Base-by-base conservation (phyloP, 2,113 vertebrate species). In the Pseudolaguvia tuberculata region DNA sequence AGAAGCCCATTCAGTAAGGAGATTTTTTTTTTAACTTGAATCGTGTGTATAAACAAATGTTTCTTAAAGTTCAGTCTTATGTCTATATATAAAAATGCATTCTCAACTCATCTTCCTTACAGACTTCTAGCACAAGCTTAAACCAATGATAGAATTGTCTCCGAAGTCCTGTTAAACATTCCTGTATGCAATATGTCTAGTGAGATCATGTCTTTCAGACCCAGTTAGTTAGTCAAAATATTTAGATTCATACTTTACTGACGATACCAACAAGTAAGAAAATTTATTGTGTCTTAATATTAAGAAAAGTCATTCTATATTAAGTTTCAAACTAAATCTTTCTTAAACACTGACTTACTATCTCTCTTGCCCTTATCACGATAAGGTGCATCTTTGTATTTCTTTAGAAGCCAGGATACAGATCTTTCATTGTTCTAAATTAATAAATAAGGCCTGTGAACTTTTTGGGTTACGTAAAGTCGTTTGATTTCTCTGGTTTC, bases 381-480 rank as follows among this genome's bases (percentile, higher is more conserved):
- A 11, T 42, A 63, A 21, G 9, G 31, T 42, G 10, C 2, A 10
- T 2, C 21, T 29, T 47, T 11, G 10, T 15, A 20, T 61, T 21
- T 20, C 25, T 65, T 21, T 25, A 2, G 67, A 31, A 42, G 27
- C 57, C 78, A 73, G 72, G 79, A 80, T 67, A 68, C 79, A 69
- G 62, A 50, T 68, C 84, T 63, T 67, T 68, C 47, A 52, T 45
- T 15, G 12, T 79, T 77, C 39, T 47, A 74, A 83, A 80, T 81
- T 73, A 55, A 55, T 55, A 70, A 70, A 82, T 78, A 18, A 27
- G 68, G 73, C 35, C 47, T 68, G 18, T 58, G 53, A 75, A 58
- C 66, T 17, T 42, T 51, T 76, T 42, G 18, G 47, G 66, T 76
- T 68, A 76, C 23, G n/a, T 52, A 35, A 76, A 61, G 55, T 42